phyloP scores from a whole-genome alignment of 2,113 vertebrate genomes.

The Pseudorectes ferrugineus region DNA sequence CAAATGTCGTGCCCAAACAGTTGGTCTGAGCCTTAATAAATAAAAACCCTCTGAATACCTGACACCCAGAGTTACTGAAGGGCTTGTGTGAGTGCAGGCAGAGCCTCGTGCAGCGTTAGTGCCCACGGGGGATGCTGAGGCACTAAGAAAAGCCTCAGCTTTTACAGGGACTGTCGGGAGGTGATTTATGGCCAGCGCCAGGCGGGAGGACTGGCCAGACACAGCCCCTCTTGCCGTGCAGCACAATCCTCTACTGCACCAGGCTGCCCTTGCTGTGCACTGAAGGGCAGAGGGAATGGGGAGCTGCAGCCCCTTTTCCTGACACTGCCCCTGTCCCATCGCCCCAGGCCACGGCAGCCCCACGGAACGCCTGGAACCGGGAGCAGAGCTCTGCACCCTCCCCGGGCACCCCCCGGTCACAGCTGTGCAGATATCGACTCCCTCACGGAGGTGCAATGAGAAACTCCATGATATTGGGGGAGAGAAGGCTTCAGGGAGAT shows the following conservation, averaged over 20 bases:
- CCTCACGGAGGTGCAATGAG: rapidly evolving
- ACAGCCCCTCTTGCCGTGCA: neutral
- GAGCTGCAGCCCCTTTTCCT: neutral
- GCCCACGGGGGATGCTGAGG: conserved; percentile 19
- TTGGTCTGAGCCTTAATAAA: neutral
- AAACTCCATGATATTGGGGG: rapidly evolving
- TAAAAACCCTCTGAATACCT: neutral
- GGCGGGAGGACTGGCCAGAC: neutral
- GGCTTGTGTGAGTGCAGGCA: neutral
- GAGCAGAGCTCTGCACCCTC: neutral
- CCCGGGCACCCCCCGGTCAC: neutral
- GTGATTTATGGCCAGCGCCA: conserved; percentile 58
- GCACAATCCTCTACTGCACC: neutral
- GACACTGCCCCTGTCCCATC: neutral
- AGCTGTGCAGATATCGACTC: neutral
- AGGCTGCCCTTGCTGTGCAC: conserved; percentile 45
- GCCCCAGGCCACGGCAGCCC: neutral
- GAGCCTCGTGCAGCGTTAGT: neutral
- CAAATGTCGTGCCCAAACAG: neutral
- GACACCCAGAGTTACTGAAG: neutral
- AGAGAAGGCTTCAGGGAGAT: neutral
- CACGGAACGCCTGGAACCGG: rapidly evolving
- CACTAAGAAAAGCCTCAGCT: neutral
- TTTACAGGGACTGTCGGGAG: conserved; percentile 43
- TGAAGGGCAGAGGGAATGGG: conserved; percentile 58